Evolutionary conservation across 2,888 invertebrate species (phyloP).

Genomic region (Melanchra persicariae): DNA sequence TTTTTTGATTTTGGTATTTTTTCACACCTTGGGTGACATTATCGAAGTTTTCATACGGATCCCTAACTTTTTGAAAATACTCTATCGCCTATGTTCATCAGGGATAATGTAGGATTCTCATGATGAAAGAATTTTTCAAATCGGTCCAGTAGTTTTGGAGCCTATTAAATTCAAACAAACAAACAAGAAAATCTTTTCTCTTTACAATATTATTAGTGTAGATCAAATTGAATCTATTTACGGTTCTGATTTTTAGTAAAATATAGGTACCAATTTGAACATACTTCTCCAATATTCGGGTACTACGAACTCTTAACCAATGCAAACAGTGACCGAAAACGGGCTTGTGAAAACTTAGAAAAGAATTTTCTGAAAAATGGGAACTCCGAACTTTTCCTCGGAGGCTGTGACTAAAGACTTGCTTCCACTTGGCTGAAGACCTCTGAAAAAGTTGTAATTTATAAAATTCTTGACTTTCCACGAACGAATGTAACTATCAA

Average conservation of each 20-base stretch:
- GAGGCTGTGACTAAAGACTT: conserved; percentile 10
- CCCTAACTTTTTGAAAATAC: too few species aligned
- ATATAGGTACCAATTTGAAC: not conserved
- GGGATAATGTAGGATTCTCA: too few species aligned
- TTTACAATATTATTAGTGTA: too few species aligned
- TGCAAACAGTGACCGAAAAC: conserved; percentile 39
- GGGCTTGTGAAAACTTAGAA: not conserved
- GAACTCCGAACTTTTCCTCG: conserved; percentile 15
- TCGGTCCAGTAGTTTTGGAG: too few species aligned
- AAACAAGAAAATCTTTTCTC: too few species aligned
- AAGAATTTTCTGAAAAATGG: conserved; percentile 34
- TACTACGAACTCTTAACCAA: conserved; percentile 20
- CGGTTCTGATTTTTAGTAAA: not conserved
- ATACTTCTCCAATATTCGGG: not conserved
- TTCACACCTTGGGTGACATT: too few species aligned
- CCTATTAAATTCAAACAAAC: too few species aligned
- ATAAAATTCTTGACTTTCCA: conserved; percentile 31
- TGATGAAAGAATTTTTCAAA: too few species aligned
- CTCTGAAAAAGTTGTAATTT: conserved; percentile 44
- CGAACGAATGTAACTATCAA: conserved; percentile 41
- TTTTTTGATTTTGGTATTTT: too few species aligned
- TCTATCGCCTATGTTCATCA: too few species aligned
- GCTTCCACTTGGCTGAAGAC: conserved; percentile 6
- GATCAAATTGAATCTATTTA: too few species aligned
- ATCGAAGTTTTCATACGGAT: too few species aligned